Evolutionary conservation across 2,113 vertebrate genomes (phyloP).

Genomic region (Mionectes macconnelli): DNA sequence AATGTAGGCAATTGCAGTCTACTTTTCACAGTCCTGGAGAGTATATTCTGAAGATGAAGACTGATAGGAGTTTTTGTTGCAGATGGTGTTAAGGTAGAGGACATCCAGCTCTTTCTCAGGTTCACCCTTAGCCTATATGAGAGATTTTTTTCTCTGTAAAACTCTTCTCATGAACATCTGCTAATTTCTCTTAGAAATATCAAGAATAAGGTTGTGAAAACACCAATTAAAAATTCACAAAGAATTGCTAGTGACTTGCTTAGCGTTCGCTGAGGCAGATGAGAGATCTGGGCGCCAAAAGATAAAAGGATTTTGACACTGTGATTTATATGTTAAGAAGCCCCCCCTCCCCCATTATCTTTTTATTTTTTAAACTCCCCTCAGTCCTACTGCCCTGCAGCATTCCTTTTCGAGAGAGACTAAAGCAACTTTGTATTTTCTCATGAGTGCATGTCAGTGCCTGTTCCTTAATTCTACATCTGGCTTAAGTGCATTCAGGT

Average conservation of each 20-base stretch:
- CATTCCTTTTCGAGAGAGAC: conserved; percentile 28
- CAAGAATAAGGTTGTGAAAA: conserved; percentile 60
- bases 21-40: not conserved
- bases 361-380: conserved; percentile 46
- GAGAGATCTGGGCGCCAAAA: conserved; percentile 66
- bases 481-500: conserved; percentile 14
- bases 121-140: not conserved
- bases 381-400: conserved; percentile 59
- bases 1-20: not conserved
- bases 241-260: conserved; percentile 56
- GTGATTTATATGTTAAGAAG: conserved; percentile 63
- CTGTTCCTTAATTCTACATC: conserved; percentile 15
- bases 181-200: conserved; percentile 48
- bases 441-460: not conserved
- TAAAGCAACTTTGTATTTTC: conserved; percentile 45
- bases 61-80: not conserved
- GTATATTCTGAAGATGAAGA: not conserved
- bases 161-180: conserved; percentile 37
- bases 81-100: not conserved
- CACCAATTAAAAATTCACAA: conserved; percentile 69
- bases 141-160: not conserved
- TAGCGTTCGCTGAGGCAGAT: conserved; percentile 47
- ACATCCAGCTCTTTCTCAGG: not conserved
- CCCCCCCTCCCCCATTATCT: conserved; percentile 31
- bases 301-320: conserved; percentile 69